These are phyloP conservation scores for Cloeon dipterum DNA, from an alignment of 2,888 invertebrate genomes.

Conservation along the genomic window DNA sequence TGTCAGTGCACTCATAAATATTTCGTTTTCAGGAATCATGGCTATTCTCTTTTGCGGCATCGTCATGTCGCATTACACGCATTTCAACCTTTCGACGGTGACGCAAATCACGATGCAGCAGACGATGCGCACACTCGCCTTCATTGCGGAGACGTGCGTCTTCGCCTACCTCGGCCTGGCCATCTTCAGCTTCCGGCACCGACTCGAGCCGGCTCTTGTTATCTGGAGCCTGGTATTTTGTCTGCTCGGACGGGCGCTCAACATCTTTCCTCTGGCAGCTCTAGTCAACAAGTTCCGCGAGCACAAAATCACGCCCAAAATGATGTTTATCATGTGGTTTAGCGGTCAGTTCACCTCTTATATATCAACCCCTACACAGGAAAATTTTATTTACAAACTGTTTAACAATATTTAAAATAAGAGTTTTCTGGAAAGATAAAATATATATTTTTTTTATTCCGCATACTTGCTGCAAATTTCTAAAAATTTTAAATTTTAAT, in stretches of 20 bases:
- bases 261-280: constrained; percentile 86
- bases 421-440: no score
- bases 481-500: neutral
- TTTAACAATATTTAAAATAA: no score
- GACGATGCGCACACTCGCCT: constrained; percentile 89
- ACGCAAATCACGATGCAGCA: constrained; percentile 99
- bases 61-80: constrained; percentile 99
- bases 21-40: constrained; percentile 99
- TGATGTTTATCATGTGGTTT: constrained; percentile 99
- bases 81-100: constrained; percentile 91
- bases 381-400: no score
- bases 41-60: constrained; percentile 97
- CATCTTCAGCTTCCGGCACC: constrained; percentile 82
- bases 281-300: constrained; percentile 90
- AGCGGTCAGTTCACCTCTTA: constrained; percentile 37
- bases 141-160: constrained; percentile 95
- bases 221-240: constrained; percentile 87
- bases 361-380: no score
- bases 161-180: constrained; percentile 94
- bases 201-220: constrained; percentile 75
- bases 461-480: no score
- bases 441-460: no score
- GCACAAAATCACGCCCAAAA: constrained; percentile 91
- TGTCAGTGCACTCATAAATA: no score
- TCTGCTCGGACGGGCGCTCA: constrained; percentile 80